Evolutionary conservation across 2,113 vertebrate species (phyloP), one percentile per base, ranked within the genome.

Genomic region (Psittacara wagleri): DNA sequence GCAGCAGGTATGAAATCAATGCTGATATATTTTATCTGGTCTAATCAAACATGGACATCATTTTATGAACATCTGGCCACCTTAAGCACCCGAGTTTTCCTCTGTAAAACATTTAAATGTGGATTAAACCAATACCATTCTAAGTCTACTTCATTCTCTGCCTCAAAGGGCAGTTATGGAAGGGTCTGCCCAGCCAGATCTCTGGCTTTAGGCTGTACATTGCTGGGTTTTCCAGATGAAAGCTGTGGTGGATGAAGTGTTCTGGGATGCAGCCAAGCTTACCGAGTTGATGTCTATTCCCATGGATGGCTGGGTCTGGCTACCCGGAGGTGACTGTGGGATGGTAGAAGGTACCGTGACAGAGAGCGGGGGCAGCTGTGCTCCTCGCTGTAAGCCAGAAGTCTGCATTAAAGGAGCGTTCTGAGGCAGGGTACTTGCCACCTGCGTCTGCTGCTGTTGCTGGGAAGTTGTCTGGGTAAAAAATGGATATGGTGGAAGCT

Each of bases 271-370:
- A 2, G 12, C 57, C 41, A 1, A 2, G 92, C 99, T 98, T 97
- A 99, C 99, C 98, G 99, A 99, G 97, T 98, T 97, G 96, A 99
- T 97, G 88, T 99, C 98, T 16, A 99, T 99, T 10, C 98, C 99
- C 97, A 99, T 97, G 0, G 98, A 98, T 1, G 98, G 98, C 80
- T 99, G 99, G 62, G 93, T 98, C 70, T 99, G 98, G 97, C 97
- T 99, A 41, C 98, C 98, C 1, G 98, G 97, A 25, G 99, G 98
- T 8, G 99, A 98, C 97, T 99, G 99, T 2, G 98, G 96, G 92
- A 98, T 98, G 90, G 95, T 98, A 51, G 99, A 98, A 3, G 98
- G 98, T 51, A 98, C 98, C 22, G 98, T 98, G 95, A 99, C 98
- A 2, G 98, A 95, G 15, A 98, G 98, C 0, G 99, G 98, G 7